Evolutionary conservation across 2,797 vertebrate genomes (phyloP).

Genomic region (Sebastes kiyomatsui): DNA sequence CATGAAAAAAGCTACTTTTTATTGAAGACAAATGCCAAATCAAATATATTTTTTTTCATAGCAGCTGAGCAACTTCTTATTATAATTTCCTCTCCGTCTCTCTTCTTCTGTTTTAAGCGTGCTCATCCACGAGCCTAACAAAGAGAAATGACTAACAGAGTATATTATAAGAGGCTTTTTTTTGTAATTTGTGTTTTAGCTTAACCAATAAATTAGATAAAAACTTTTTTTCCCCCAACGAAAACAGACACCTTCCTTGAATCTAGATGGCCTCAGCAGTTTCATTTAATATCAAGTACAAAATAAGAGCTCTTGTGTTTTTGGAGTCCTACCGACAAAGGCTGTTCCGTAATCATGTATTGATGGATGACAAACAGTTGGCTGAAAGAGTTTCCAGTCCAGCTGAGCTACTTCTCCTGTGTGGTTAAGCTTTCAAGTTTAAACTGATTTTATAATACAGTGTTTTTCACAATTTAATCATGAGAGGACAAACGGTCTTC

Average conservation of each 20-base stretch:
- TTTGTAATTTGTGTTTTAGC: slow-evolving; percentile 10
- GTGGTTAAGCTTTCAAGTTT: background rate
- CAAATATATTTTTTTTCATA: slow-evolving; percentile 25
- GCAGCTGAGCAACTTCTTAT: background rate
- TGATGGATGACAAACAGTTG: slow-evolving; percentile 3
- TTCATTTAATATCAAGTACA: slow-evolving; percentile 3
- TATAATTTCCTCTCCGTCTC: background rate
- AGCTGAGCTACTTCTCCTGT: slow-evolving; percentile 3
- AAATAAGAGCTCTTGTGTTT: slow-evolving; percentile 6
- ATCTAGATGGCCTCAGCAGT: background rate
- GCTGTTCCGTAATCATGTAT: slow-evolving; percentile 8
- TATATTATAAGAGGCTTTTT: slow-evolving; percentile 5
- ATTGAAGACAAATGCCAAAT: slow-evolving; percentile 9
- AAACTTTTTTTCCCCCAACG: background rate
- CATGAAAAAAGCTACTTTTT: slow-evolving; percentile 18
- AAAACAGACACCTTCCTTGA: background rate
- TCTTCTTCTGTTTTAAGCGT: background rate
- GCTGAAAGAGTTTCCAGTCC: background rate
- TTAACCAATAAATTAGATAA: slow-evolving; percentile 23
- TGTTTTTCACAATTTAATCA: background rate
- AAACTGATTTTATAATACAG: background rate
- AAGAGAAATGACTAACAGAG: slow-evolving; percentile 32
- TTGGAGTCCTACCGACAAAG: background rate
- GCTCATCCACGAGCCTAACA: slow-evolving; percentile 9
- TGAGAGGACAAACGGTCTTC: background rate